Evolutionary conservation across 2,797 vertebrate species (phyloP).

Genomic region (Pampus argenteus): DNA sequence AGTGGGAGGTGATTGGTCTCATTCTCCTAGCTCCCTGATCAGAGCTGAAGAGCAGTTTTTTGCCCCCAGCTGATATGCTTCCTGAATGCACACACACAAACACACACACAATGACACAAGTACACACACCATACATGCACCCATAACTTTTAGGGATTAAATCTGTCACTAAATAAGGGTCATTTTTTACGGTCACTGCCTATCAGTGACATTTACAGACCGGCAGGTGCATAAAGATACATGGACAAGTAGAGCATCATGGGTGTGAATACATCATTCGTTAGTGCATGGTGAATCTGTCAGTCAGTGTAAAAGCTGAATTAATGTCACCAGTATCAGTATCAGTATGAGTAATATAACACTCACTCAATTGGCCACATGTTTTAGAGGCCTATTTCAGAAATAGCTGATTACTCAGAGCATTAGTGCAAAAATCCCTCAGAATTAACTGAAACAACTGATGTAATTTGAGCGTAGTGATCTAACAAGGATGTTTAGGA

Average conservation of each 20-base stretch:
- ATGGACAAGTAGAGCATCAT: slow-evolving; percentile 19
- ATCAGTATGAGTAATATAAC: slow-evolving; percentile 45
- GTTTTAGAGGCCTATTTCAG: slow-evolving; percentile 40
- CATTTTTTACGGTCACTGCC: slow-evolving; percentile 56
- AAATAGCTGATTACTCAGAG: slow-evolving; percentile 53
- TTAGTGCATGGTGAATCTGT: slow-evolving; percentile 35
- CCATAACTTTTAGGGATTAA: slow-evolving; percentile 58
- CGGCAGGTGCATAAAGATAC: slow-evolving; percentile 24
- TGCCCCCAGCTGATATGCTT: slow-evolving; percentile 35
- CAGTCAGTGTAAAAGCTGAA: slow-evolving; percentile 40
- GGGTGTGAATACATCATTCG: slow-evolving; percentile 18
- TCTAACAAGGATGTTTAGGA: slow-evolving; percentile 12
- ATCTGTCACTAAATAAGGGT: slow-evolving; percentile 58
- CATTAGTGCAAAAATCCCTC: slow-evolving; percentile 48
- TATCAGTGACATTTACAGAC: slow-evolving; percentile 61
- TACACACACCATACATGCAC: slow-evolving; percentile 21
- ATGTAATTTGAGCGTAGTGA: slow-evolving; percentile 36
- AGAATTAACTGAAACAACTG: slow-evolving; percentile 48
- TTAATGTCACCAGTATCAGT: slow-evolving; percentile 49
- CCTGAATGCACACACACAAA: slow-evolving; percentile 23
- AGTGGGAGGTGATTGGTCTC: slow-evolving; percentile 71
- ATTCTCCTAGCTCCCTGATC: slow-evolving; percentile 73
- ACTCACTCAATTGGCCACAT: slow-evolving; percentile 28
- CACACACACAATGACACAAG: slow-evolving; percentile 17
- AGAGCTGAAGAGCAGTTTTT: slow-evolving; percentile 65